phyloP scores from a whole-genome alignment of 1,140 invertebrate species.

The Drosophila kanapiae region DNA sequence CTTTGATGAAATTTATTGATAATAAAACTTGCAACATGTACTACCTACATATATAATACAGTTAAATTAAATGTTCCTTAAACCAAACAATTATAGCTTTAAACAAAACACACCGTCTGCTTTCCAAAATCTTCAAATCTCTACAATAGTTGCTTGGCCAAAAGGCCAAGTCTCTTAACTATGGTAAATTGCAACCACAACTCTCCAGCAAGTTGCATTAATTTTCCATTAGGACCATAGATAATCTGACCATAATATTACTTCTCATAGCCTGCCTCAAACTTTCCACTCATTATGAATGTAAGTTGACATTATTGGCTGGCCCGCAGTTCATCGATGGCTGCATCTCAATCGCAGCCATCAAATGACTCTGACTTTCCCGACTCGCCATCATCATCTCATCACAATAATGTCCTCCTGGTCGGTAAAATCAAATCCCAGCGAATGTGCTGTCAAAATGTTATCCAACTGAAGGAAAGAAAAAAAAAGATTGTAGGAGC shows the following conservation, averaged over 20 bases:
- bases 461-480: constrained; percentile 20
- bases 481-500: neutral
- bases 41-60: neutral
- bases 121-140: neutral
- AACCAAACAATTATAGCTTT: too few species aligned
- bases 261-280: constrained; percentile 19
- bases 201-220: constrained; percentile 17
- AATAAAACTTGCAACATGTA: neutral
- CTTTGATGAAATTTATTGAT: neutral
- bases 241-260: constrained; percentile 28
- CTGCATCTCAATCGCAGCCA: constrained; percentile 51
- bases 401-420: constrained; percentile 59
- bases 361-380: constrained; percentile 42
- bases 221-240: constrained; percentile 28
- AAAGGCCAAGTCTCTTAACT: neutral
- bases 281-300: constrained; percentile 77
- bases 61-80: neutral
- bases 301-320: constrained; percentile 47
- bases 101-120: neutral
- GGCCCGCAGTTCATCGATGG: constrained; percentile 59
- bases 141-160: neutral
- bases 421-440: constrained; percentile 30
- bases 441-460: constrained; percentile 32
- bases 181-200: neutral
- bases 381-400: constrained; percentile 50